Evolutionary conservation across 2,888 invertebrate species (phyloP).

Genomic region (Altica lythri): DNA sequence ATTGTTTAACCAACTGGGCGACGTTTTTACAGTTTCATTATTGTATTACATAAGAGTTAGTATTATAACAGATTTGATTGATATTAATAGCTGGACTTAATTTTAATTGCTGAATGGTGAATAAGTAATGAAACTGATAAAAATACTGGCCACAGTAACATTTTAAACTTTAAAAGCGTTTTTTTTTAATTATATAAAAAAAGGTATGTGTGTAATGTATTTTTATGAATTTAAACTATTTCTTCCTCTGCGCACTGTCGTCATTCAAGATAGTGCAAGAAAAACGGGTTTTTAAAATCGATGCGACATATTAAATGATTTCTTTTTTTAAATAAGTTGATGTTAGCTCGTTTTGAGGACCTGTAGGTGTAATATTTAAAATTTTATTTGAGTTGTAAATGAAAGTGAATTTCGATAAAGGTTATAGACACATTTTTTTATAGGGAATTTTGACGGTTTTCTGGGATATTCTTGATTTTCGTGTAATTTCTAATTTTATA

Average conservation of each 20-base stretch:
- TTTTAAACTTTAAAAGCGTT: no score
- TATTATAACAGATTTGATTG: no score
- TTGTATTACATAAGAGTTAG: conserved; percentile 9
- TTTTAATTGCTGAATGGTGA: no score
- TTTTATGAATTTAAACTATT: conserved; percentile 27
- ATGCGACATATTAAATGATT: not conserved
- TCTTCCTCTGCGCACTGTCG: conserved; percentile 31
- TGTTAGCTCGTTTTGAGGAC: conserved; percentile 10
- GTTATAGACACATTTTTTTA: not conserved
- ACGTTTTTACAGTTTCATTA: not conserved
- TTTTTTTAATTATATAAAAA: conserved; percentile 27
- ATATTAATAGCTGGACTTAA: no score
- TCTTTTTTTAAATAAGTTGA: conserved; percentile 3
- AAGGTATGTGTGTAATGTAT: conserved; percentile 30
- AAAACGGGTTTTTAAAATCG: conserved; percentile 23
- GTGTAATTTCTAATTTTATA: not conserved
- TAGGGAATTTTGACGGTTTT: no score
- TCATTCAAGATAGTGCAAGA: conserved; percentile 26
- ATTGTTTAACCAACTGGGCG: conserved; percentile 12
- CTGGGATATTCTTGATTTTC: no score
- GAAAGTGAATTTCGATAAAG: conserved; percentile 6
- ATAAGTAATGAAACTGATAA: no score
- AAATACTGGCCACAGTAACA: no score
- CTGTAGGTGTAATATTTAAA: conserved; percentile 15
- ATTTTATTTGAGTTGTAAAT: conserved; percentile 31